These are phyloP conservation scores for Solenodon paradoxus DNA, from an alignment of 2,113 vertebrate genomes.

Conservation along the genomic window DNA sequence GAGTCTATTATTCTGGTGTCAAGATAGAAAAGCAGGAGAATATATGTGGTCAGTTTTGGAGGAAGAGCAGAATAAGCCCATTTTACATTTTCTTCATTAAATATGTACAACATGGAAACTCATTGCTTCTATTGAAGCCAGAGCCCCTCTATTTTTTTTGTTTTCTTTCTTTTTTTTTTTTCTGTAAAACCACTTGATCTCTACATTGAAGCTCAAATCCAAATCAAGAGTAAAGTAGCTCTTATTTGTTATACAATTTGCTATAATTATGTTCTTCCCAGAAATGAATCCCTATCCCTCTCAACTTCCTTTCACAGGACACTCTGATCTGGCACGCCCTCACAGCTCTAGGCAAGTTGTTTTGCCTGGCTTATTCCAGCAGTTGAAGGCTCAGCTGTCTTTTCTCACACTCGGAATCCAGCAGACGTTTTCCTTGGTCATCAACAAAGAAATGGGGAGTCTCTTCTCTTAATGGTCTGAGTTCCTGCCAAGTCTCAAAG, in stretches of 20 bases:
- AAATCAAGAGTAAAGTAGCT: conserved; percentile 45
- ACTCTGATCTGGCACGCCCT: conserved; percentile 7
- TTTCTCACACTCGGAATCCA: conserved; percentile 65
- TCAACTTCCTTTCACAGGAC: conserved; percentile 46
- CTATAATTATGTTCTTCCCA: conserved; percentile 48
- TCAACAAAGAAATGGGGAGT: conserved; percentile 34
- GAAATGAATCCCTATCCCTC: conserved; percentile 20
- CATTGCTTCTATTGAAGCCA: conserved; percentile 11
- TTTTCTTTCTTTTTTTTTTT: background rate
- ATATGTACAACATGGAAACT: background rate
- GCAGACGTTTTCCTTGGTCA: conserved; percentile 53
- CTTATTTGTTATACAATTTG: conserved; percentile 25
- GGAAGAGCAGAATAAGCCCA: background rate
- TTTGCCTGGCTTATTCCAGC: conserved; percentile 62
- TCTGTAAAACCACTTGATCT: background rate
- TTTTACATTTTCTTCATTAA: background rate
- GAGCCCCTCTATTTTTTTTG: no score
- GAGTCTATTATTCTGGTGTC: background rate
- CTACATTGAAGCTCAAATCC: conserved; percentile 2
- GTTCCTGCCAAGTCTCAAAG: conserved; percentile 50
- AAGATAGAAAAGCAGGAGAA: background rate
- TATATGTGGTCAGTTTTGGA: background rate
- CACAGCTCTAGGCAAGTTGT: conserved; percentile 5
- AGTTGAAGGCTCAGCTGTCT: conserved; percentile 27
- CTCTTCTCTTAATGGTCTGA: conserved; percentile 38